phyloP scores from a whole-genome alignment of 2,888 invertebrate genomes.

The Drosophila affinis region DNA sequence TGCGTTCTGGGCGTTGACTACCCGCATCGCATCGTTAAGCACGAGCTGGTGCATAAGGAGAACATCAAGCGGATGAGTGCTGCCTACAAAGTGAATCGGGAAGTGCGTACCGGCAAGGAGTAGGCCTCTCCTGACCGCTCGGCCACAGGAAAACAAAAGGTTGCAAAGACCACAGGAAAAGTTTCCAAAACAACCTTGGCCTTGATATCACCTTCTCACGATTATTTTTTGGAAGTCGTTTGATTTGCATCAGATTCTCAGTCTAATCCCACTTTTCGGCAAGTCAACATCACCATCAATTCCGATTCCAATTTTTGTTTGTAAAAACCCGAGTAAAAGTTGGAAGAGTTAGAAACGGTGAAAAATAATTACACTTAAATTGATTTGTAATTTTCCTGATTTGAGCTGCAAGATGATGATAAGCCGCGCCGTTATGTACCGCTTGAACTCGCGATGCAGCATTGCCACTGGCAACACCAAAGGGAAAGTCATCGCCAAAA shows the following conservation, averaged over 20 bases:
- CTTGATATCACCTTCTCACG: conserved; percentile 15
- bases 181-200: conserved; percentile 1
- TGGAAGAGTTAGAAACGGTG: too few species aligned
- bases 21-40: conserved; percentile 88
- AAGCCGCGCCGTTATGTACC: conserved; percentile 26
- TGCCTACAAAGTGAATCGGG: conserved; percentile 87
- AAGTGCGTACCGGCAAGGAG: conserved; percentile 78
- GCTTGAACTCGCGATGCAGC: conserved; percentile 12
- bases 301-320: background rate
- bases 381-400: conserved; percentile 54
- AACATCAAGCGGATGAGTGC: conserved; percentile 88
- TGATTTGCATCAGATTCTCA: background rate
- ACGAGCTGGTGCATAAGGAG: conserved; percentile 87
- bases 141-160: conserved; percentile 36
- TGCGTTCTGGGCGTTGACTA: conserved; percentile 88
- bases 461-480: conserved; percentile 6
- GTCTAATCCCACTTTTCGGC: conserved; percentile 19
- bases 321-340: background rate
- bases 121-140: conserved; percentile 41
- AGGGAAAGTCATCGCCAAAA: background rate
- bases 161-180: background rate
- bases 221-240: background rate
- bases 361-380: conserved; percentile 1
- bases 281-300: background rate
- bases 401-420: conserved; percentile 41